Evolutionary conservation across 2,113 vertebrate genomes (phyloP).

Genomic region (Perca schrenkii): DNA sequence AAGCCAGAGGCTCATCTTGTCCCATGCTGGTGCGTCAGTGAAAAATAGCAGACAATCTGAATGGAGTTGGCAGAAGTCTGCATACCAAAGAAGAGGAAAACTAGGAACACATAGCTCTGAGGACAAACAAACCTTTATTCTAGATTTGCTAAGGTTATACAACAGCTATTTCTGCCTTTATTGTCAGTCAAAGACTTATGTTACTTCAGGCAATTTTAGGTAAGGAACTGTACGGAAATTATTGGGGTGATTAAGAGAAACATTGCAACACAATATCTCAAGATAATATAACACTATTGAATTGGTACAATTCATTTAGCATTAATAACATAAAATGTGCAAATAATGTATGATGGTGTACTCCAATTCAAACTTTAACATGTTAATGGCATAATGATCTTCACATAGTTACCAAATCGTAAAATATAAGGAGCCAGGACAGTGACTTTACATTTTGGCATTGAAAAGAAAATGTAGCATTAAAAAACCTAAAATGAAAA

Average conservation of each 20-base stretch:
- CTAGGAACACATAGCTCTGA: not conserved
- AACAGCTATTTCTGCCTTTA: constrained; percentile 8
- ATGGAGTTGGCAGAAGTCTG: constrained; percentile 12
- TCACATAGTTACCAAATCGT: not conserved
- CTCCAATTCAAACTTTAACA: not conserved
- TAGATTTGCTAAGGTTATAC: not conserved
- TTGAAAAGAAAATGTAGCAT: not conserved
- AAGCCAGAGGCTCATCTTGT: not conserved
- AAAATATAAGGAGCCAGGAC: not conserved
- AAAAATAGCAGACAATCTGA: constrained; percentile 14
- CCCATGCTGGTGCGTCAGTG: not conserved
- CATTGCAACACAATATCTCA: not conserved
- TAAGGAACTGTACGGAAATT: not conserved
- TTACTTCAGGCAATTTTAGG: not conserved
- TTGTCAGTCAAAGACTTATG: not conserved
- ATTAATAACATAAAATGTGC: not conserved
- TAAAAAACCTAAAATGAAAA: not conserved
- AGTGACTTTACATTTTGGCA: not conserved
- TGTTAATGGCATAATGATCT: not conserved
- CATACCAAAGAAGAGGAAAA: constrained; percentile 16
- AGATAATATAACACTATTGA: not conserved
- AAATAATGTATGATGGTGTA: not conserved
- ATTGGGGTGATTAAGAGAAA: not conserved
- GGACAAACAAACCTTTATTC: constrained; percentile 12
- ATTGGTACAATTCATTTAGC: not conserved